phyloP scores from a whole-genome alignment of 1,140 invertebrate species.

The Doryteuthis pealeii region DNA sequence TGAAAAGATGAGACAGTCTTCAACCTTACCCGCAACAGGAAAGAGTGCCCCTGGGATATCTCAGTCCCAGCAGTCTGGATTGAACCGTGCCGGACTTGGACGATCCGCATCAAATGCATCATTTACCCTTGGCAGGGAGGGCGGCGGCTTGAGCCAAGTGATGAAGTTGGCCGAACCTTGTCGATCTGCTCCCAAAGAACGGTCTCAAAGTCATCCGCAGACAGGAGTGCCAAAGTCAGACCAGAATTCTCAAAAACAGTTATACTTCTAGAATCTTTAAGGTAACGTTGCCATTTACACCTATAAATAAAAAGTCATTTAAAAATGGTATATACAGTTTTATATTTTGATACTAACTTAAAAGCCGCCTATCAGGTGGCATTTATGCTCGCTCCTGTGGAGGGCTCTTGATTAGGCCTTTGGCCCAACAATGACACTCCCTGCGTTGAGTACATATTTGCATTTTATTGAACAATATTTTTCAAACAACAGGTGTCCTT shows the following conservation, averaged over 20 bases:
- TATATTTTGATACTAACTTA: too few relatives aligned
- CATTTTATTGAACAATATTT: too few relatives aligned
- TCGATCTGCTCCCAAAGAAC: background rate
- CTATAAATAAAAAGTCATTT: too few relatives aligned
- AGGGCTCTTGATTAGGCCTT: too few relatives aligned
- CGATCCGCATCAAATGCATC: conserved; percentile 23
- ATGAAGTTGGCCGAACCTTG: conserved; percentile 44
- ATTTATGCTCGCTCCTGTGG: too few relatives aligned
- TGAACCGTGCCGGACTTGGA: conserved; percentile 13
- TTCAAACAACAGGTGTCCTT: too few relatives aligned
- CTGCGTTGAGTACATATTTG: too few relatives aligned
- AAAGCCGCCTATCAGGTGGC: too few relatives aligned
- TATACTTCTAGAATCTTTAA: too few relatives aligned
- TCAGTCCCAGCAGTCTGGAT: conserved; percentile 15
- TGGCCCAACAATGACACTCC: too few relatives aligned
- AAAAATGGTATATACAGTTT: too few relatives aligned
- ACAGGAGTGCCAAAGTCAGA: background rate
- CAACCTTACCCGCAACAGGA: conserved; percentile 1
- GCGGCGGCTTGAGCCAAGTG: conserved; percentile 30
- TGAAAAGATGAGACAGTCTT: conserved; percentile 40
- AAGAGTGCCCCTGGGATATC: conserved; percentile 13
- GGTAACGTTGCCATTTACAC: too few relatives aligned
- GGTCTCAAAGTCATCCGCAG: background rate
- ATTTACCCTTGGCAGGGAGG: conserved; percentile 16
- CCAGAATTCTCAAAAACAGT: background rate